Conservation (phyloP, 2,797 vertebrate species). For the Huso huso region DNA sequence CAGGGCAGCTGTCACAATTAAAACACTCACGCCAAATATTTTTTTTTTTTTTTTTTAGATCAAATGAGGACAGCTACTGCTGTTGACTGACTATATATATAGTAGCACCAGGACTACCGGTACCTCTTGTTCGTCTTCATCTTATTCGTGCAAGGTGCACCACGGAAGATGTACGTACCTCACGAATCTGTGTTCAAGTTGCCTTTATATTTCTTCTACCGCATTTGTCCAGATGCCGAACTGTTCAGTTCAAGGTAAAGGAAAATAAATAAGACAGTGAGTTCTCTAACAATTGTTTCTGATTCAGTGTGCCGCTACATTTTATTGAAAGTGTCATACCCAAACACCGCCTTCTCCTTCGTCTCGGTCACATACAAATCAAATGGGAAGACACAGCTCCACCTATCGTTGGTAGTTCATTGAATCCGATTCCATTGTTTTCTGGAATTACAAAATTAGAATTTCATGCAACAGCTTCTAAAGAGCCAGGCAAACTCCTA, state of each 20-base stretch:
- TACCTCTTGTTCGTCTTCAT: background rate
- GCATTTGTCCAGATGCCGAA: constrained; percentile 11
- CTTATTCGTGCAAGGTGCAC: constrained; percentile 17
- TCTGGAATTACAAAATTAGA: background rate
- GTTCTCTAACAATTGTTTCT: constrained; percentile 8
- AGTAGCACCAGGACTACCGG: background rate
- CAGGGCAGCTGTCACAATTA: constrained; percentile 41
- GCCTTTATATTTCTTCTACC: constrained; percentile 33
- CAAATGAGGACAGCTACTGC: constrained; percentile 17
- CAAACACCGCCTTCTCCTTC: constrained; percentile 50
- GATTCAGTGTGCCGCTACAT: constrained; percentile 40
- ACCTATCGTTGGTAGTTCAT: constrained; percentile 9
- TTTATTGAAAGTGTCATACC: constrained; percentile 41
- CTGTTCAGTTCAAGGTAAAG: constrained; percentile 6
- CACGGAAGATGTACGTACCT: constrained; percentile 44
- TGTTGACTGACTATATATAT: constrained; percentile 1
- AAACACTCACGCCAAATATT: constrained; percentile 5
- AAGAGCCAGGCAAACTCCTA: too few species aligned
- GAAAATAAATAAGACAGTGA: background rate
- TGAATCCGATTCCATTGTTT: background rate
- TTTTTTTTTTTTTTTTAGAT: constrained; percentile 34
- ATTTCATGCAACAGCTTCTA: too few species aligned
- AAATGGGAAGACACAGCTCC: constrained; percentile 34
- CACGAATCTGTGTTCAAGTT: constrained; percentile 38
- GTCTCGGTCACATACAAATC: constrained; percentile 44